Evolutionary conservation across 2,888 invertebrate genomes (phyloP).

Genomic region (Tachina lurida): DNA sequence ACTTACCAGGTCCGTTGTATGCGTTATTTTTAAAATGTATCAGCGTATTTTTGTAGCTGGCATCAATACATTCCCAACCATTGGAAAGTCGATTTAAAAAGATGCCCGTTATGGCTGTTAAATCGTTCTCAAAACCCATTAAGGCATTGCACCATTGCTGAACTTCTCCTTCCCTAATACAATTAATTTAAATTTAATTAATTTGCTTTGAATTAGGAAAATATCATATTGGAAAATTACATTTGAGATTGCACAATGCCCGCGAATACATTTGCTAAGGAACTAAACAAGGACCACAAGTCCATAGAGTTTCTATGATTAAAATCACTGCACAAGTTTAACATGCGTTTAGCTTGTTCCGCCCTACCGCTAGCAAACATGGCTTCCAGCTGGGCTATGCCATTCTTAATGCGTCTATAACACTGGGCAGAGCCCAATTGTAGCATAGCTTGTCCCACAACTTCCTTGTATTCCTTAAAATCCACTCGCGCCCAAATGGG

Average conservation of each 20-base stretch:
- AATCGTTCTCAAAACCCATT: conserved; percentile 75
- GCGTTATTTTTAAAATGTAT: too few species aligned
- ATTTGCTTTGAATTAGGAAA: conserved; percentile 15
- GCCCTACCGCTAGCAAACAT: conserved; percentile 76
- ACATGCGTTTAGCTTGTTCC: conserved; percentile 77
- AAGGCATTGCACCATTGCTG: conserved; percentile 74
- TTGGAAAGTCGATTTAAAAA: conserved; percentile 3
- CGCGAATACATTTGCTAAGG: conserved; percentile 78
- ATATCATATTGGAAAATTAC: conserved; percentile 69
- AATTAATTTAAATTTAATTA: background rate
- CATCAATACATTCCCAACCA: background rate
- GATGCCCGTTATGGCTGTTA: conserved; percentile 76
- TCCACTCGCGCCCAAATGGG: conserved; percentile 86
- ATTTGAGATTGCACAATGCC: conserved; percentile 78
- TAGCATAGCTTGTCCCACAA: conserved; percentile 77
- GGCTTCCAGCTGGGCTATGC: conserved; percentile 78
- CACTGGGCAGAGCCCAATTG: conserved; percentile 79
- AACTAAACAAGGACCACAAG: conserved; percentile 79
- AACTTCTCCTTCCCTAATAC: conserved; percentile 74
- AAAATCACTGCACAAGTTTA: conserved; percentile 79
- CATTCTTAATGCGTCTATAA: conserved; percentile 79
- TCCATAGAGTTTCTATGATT: conserved; percentile 79
- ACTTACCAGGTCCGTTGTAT: too few species aligned
- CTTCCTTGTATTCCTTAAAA: conserved; percentile 83
- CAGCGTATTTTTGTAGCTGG: background rate